A percentile compares a stretch with the other conserved stretches of the same genome.
Conservation (phyloP, 2,888 invertebrate genomes). For the Lepidocyrtinus sp. region DNA sequence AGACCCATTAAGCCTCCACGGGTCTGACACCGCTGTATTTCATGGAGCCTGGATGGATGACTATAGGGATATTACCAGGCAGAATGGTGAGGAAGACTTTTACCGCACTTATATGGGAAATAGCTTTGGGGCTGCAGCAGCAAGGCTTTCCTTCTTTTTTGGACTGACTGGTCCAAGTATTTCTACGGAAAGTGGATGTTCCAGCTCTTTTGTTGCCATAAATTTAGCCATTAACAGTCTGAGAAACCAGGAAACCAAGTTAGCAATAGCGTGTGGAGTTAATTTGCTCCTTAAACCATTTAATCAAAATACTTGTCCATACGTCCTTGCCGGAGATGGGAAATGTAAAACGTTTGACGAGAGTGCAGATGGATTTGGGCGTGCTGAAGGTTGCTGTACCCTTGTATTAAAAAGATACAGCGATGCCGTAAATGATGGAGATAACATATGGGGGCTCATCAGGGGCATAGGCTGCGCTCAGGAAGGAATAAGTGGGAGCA, state of each 20-base stretch:
- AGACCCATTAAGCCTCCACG: slow-evolving; percentile 19
- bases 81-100: slow-evolving; percentile 38
- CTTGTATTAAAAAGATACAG: slow-evolving; percentile 44
- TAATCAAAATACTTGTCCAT: too few relatives aligned
- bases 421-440: slow-evolving; percentile 45
- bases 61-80: slow-evolving; percentile 39
- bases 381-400: slow-evolving; percentile 43
- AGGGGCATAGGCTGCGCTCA: slow-evolving; percentile 43
- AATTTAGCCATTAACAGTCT: slow-evolving; percentile 39
- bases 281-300: slow-evolving; percentile 56
- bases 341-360: slow-evolving; percentile 59
- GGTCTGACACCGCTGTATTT: slow-evolving; percentile 38
- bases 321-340: slow-evolving; percentile 66
- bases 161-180: slow-evolving; percentile 48
- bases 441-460: slow-evolving; percentile 46
- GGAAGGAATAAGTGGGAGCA: slow-evolving; percentile 42
- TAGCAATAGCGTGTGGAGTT: slow-evolving; percentile 55
- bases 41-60: slow-evolving; percentile 43
- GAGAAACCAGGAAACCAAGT: slow-evolving; percentile 14
- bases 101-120: slow-evolving; percentile 50
- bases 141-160: slow-evolving; percentile 35
- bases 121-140: slow-evolving; percentile 38
- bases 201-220: slow-evolving; percentile 46
- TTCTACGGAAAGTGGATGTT: slow-evolving; percentile 49
- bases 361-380: slow-evolving; percentile 58